Base-by-base conservation (phyloP, 1,140 invertebrate species). In the Teleogryllus occipitalis region DNA sequence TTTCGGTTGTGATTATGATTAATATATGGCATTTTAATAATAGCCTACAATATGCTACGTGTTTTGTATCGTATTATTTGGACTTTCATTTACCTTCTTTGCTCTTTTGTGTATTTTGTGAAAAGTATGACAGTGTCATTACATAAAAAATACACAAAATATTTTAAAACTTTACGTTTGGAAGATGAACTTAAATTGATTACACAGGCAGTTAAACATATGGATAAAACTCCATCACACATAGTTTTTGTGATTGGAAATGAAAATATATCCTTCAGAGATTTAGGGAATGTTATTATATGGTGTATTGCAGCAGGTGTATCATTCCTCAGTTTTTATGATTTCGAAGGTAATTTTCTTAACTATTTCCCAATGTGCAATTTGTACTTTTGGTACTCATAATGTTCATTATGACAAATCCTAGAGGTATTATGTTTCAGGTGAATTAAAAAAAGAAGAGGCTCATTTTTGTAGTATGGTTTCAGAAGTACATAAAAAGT, bases 271-370 rank as follows among this genome's bases (percentile, higher is more conserved):
- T 88, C 87, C 7, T 84, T 86, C 39, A 75, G 82, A 47, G 88
- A 90, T 83, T 85, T 93, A 78, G 87, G 89, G 54, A 89, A 87
- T 75, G 83, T 93, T 74, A 87, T 92, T 76, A 85, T 89, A 22
- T 93, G 92, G 92, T 90, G 89, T 85, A 83, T 92, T 46, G 85
- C 88, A 47, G 86, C 89, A 81, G 89, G 89, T 82, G 89, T 93
- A 82, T 86, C 89, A 74, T 91, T 88, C 85, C 84, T 93, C 82
- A 93, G 90, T 83, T 92, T 93, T 83, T 91, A 92, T 84, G 92
- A 93, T 85, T 85, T 89, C 83, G 88, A 89, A 87, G 92, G 92
- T 93, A 80, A 82, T 48, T 81, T 18, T 18, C 14, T 49, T 27
- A 18, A 15, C n/a, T n/a, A 78, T 54, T 12, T 8, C 18, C 47